Evolutionary conservation across 2,797 vertebrate genomes (phyloP).

Genomic region (Liasis olivaceus): DNA sequence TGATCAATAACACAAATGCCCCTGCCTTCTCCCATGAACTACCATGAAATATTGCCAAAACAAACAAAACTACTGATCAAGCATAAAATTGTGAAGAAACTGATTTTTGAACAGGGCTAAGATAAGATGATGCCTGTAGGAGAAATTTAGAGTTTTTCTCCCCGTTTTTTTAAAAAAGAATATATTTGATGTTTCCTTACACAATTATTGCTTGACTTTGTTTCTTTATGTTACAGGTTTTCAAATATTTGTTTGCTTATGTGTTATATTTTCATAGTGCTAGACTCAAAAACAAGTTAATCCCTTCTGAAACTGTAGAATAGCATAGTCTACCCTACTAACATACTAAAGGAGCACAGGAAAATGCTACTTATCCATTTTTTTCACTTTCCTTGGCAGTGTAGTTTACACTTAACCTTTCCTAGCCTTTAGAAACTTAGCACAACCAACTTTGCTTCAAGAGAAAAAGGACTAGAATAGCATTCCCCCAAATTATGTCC

Average conservation of each 20-base stretch:
- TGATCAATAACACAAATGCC: neutral
- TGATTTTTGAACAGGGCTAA: neutral
- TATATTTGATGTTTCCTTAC: neutral
- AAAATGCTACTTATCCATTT: neutral
- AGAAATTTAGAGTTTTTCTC: neutral
- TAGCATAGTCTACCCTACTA: neutral
- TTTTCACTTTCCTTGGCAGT: neutral
- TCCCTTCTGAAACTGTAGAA: too few species aligned
- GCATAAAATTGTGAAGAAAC: neutral
- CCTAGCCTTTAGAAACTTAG: neutral
- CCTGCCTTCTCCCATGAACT: neutral
- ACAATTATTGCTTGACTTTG: neutral
- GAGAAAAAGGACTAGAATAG: neutral
- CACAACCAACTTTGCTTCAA: neutral
- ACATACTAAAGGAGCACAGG: neutral
- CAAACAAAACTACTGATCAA: neutral
- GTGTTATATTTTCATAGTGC: too few species aligned
- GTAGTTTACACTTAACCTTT: neutral
- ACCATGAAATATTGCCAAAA: neutral
- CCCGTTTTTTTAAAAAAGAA: neutral
- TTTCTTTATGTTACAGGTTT: neutral
- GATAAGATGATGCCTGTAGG: neutral
- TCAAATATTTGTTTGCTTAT: too few species aligned
- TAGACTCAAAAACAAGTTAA: too few species aligned
- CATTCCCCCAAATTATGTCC: too few species aligned